Evolutionary conservation across 2,888 invertebrate genomes (phyloP).

Genomic region (Scaptodrosophila latifasciaeformis): DNA sequence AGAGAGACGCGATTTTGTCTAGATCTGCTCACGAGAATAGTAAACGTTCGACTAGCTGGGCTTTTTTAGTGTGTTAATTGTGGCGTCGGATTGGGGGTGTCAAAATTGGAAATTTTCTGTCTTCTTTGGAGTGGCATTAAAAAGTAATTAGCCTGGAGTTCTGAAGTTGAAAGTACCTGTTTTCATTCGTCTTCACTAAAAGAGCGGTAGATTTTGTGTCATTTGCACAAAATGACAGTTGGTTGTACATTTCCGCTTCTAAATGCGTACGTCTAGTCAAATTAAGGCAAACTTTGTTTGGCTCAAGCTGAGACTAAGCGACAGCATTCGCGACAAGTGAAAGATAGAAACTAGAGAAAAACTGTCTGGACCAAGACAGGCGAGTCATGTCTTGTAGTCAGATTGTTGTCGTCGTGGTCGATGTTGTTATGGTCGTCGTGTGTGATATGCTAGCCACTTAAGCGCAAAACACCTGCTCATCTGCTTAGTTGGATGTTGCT

Average conservation of each 20-base stretch:
- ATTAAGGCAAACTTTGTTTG: constrained; percentile 54
- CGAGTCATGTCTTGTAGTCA: too few relatives aligned
- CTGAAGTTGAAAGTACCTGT: too few relatives aligned
- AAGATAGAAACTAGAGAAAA: constrained; percentile 24
- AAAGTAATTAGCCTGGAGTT: too few relatives aligned
- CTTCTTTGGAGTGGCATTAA: too few relatives aligned
- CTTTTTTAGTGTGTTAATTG: too few relatives aligned
- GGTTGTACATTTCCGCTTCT: constrained; percentile 63
- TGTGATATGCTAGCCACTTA: constrained; percentile 54
- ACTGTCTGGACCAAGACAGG: too few relatives aligned
- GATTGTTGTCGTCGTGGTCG: neutral
- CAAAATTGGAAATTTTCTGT: too few relatives aligned
- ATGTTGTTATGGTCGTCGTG: constrained; percentile 4
- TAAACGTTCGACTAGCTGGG: too few relatives aligned
- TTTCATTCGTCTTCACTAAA: too few relatives aligned
- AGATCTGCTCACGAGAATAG: too few relatives aligned
- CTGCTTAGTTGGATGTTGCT: constrained; percentile 5
- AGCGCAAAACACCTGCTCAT: constrained; percentile 63
- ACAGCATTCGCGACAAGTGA: constrained; percentile 25
- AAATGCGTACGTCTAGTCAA: constrained; percentile 69
- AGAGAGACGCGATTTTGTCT: too few relatives aligned
- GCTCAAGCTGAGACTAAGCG: constrained; percentile 10
- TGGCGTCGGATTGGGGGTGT: too few relatives aligned
- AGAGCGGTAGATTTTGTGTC: constrained; percentile 64
- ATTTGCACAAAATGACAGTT: constrained; percentile 67